Base-by-base conservation (phyloP, 2,113 vertebrate species). In the Channa argus region DNA sequence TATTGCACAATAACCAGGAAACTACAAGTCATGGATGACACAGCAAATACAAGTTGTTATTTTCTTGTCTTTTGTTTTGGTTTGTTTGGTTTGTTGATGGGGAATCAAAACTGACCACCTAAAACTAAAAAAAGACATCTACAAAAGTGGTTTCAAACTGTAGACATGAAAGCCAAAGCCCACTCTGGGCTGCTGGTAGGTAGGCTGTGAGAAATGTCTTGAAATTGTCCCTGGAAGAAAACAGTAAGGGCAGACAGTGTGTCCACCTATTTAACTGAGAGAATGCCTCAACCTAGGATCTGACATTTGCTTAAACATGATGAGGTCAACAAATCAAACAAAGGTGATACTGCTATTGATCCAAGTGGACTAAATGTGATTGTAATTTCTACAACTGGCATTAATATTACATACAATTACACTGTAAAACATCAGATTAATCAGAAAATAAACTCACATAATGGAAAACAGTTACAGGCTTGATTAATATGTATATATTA, bases 131-230 rank as follows among this genome's bases (percentile, higher is more conserved):
- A 24, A 24, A 24, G 24, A 24, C 41, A 53, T 6, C 13, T 51
- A 5, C 37, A 53, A 58, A 79, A 82, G 55, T 77, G 46, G 54
- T 72, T 24, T 73, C 76, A 80, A 59, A 52, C 55, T 72, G 62
- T 66, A 44, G 61, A 54, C 59, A 69, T 74, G 58, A 71, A 24
- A 52, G 53, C 24, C 12, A 12, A 43, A 53, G 71, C 24, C 24
- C 59, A 43, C 33, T 24, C 12, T 39, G 6, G 3, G 41, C 60
- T 59, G 77, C 37, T 72, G 45, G 68, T 51, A 74, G 47, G 54
- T 14, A 6, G 39, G 53, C 46, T 50, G 8, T 49, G 13, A 62
- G 46, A 79, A 77, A 69, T 54, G 43, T 45, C 39, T 45, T 69
- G 49, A 43, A 79, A 70, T 54, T 70, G 53, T 65, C 61, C 70